These are phyloP conservation scores for Nothoprocta pentlandii DNA, from an alignment of 2,113 vertebrate species.

Conservation along the genomic window DNA sequence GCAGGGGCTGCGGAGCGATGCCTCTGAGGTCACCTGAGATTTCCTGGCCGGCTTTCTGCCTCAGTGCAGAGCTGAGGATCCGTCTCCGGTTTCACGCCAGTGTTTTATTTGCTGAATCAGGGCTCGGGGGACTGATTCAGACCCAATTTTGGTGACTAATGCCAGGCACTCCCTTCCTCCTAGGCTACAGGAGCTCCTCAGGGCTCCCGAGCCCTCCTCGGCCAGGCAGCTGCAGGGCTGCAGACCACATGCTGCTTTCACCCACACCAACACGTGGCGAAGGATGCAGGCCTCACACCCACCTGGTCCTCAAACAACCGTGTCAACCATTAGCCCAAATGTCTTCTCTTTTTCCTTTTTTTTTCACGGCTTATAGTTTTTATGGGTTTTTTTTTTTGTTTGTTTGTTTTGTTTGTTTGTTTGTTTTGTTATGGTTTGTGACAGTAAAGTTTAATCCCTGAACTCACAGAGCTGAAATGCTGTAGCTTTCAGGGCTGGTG, in stretches of 20 bases:
- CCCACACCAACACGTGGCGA: background rate
- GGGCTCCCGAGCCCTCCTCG: background rate
- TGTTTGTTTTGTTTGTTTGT: background rate
- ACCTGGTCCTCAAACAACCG: background rate
- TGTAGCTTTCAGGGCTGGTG: background rate
- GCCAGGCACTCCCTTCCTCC: conserved; percentile 56
- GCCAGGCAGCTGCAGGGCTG: background rate
- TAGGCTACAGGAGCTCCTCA: background rate
- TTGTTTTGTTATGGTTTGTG: background rate
- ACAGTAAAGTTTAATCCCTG: background rate
- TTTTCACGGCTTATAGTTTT: background rate
- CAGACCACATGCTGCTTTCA: background rate
- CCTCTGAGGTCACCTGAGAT: background rate
- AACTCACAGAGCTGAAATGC: background rate
- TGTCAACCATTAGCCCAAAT: background rate
- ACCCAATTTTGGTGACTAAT: conserved; percentile 50
- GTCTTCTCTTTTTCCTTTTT: no score
- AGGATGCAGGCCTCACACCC: background rate
- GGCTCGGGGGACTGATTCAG: conserved; percentile 27
- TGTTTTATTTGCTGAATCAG: conserved; percentile 57
- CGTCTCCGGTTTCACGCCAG: background rate
- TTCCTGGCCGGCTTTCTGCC: background rate
- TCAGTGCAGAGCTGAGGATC: background rate
- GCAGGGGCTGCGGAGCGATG: background rate
- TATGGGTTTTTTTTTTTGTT: no score